phyloP scores from a whole-genome alignment of 2,888 invertebrate species.

The Dryadula phaetusa region DNA sequence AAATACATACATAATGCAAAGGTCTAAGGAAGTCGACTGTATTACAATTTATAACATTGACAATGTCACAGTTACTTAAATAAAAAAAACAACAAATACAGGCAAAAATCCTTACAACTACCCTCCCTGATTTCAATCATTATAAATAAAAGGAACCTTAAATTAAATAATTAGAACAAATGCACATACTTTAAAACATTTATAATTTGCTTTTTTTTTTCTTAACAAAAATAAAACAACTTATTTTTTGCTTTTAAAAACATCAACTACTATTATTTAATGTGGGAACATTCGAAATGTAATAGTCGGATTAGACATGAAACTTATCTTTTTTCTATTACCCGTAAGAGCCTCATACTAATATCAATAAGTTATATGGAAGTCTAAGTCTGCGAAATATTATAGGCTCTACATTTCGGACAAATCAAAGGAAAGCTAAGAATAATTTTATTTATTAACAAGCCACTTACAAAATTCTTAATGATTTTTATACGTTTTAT shows the following conservation, averaged over 20 bases:
- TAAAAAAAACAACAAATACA: no score
- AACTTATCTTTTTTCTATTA: constrained; percentile 7
- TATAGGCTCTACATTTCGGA: not conserved
- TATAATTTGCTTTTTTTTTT: not conserved
- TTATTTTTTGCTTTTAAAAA: no score
- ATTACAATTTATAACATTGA: no score
- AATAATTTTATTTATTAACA: not conserved
- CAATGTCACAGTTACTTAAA: no score
- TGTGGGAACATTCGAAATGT: constrained; percentile 5
- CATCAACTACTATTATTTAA: no score
- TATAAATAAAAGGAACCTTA: constrained; percentile 6
- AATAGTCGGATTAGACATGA: not conserved
- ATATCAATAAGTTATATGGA: not conserved
- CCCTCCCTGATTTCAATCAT: not conserved
- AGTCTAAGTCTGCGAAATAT: not conserved
- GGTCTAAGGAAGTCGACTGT: no score
- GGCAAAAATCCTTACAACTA: no score
- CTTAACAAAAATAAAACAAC: no score
- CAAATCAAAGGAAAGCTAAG: not conserved
- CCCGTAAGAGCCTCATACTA: constrained; percentile 7
- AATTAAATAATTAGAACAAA: not conserved
- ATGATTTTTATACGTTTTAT: no score
- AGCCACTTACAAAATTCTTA: no score
- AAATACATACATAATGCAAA: no score
- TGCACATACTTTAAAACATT: not conserved